A percentile compares a stretch with the other conserved stretches of the same genome.
phyloP scores from a whole-genome alignment of 2,113 vertebrate genomes.

The Stegostoma tigrinum region DNA sequence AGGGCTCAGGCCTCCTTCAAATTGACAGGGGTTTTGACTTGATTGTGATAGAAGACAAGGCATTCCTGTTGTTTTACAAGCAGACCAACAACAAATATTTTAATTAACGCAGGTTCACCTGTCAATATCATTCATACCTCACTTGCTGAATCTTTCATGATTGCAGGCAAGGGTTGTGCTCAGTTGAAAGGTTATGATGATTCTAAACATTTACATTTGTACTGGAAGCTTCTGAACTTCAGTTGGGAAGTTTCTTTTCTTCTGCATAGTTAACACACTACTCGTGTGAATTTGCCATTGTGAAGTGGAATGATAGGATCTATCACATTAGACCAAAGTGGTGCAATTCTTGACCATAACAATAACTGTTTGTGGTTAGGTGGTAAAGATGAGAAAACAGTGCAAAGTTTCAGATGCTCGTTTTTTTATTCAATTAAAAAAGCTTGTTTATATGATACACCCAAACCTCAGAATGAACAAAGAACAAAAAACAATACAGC shows the following conservation, averaged over 20 bases:
- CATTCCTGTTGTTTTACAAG: too few species aligned
- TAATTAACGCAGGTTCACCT: too few species aligned
- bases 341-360: not conserved
- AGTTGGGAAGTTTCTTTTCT: not conserved
- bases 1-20: too few species aligned
- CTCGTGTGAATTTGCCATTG: not conserved
- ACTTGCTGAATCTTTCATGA: too few species aligned
- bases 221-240: not conserved
- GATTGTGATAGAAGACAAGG: too few species aligned
- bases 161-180: too few species aligned
- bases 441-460: not conserved
- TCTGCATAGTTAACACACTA: not conserved
- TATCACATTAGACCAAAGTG: not conserved
- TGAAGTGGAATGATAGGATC: not conserved
- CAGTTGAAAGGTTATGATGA: too few species aligned
- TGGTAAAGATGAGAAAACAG: too few species aligned
- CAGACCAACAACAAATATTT: too few species aligned
- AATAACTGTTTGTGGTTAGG: not conserved
- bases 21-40: too few species aligned
- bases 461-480: not conserved
- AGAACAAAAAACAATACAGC: too few species aligned
- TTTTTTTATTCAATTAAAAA: not conserved
- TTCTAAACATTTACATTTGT: not conserved
- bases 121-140: too few species aligned
- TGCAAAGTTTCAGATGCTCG: not conserved